Percentiles rank a stretch among this genome's conserved stretches.
Conservation (phyloP, 2,113 vertebrate genomes). For the Capricornis sumatraensis region DNA sequence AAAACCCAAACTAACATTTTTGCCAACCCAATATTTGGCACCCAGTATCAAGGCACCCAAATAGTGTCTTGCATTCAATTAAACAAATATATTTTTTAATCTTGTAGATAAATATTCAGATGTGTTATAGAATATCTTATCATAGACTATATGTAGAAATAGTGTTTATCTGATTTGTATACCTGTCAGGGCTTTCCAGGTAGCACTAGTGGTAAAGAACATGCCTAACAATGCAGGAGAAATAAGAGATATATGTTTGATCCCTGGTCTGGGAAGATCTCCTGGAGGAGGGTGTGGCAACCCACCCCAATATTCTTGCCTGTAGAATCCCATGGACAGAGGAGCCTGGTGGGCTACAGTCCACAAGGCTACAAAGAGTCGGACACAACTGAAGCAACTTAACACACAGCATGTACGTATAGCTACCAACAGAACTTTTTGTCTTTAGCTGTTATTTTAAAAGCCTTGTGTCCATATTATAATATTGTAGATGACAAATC, state of each 20-base stretch:
- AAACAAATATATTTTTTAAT: background rate
- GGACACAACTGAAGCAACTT: background rate
- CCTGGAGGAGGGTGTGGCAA: background rate
- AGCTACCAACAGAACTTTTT: background rate
- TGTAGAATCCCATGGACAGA: background rate
- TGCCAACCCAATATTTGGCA: background rate
- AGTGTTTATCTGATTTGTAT: background rate
- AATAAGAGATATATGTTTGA: background rate
- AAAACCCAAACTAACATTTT: background rate
- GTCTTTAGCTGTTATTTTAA: background rate
- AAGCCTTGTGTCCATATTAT: background rate
- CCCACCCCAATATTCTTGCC: background rate
- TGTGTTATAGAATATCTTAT: background rate
- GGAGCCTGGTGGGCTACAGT: background rate
- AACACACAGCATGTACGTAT: background rate
- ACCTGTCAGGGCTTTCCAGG: background rate
- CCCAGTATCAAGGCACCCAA: background rate
- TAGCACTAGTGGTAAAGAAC: background rate
- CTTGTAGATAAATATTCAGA: background rate
- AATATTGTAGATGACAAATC: background rate
- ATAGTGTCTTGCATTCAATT: background rate
- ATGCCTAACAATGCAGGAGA: background rate
- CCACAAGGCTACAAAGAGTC: background rate
- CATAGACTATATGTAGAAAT: background rate
- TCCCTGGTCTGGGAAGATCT: background rate